Percentiles rank a stretch among this genome's conserved stretches.
Conservation (phyloP, 2,888 invertebrate species). For the Acanthosepion esculentum region DNA sequence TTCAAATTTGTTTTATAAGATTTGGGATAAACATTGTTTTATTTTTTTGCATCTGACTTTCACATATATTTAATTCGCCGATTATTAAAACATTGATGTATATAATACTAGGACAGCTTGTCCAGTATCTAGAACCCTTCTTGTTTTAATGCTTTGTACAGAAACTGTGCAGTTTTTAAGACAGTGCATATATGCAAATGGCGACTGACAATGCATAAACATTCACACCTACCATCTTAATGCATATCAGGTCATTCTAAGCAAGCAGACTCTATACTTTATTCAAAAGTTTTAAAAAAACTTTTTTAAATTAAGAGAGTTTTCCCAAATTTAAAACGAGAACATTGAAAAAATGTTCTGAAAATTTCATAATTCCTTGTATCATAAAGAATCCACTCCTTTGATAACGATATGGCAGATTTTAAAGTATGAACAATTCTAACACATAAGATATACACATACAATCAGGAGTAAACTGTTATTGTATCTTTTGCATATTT, state of each 20-base stretch:
- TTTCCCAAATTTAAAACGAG: no score
- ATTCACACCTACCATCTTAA: neutral
- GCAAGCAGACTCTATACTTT: neutral
- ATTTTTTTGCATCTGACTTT: neutral
- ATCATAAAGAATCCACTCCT: no score
- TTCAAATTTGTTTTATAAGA: neutral
- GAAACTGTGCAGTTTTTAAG: neutral
- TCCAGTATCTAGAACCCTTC: neutral
- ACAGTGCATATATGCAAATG: neutral
- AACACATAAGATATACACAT: no score
- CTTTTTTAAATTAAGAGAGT: neutral
- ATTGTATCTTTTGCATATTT: no score
- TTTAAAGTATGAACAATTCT: neutral
- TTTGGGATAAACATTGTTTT: neutral
- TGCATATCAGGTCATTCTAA: slow-evolving; percentile 5
- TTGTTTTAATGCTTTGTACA: neutral
- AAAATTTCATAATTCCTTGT: no score
- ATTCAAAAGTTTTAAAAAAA: neutral
- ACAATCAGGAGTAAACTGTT: neutral
- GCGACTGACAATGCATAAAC: neutral
- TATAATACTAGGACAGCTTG: neutral
- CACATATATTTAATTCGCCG: neutral
- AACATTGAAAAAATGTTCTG: no score
- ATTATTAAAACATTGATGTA: neutral
- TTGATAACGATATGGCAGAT: neutral